Evolutionary conservation across 2,797 vertebrate species (phyloP).

Genomic region (Syngnathus acus): DNA sequence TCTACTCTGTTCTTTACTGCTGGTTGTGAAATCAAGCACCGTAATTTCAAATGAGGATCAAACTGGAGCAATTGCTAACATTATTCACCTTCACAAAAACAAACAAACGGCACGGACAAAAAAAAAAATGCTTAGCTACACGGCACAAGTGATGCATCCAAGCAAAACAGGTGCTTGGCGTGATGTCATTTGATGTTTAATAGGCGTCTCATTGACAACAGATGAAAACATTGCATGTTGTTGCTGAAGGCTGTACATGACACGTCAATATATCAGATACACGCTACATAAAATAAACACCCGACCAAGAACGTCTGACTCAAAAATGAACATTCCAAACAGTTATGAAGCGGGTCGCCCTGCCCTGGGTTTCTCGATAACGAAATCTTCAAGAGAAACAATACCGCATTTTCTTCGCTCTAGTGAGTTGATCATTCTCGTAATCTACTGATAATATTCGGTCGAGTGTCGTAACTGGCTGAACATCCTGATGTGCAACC

Average conservation of each 20-base stretch:
- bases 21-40: too few species aligned
- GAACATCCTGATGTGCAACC: conserved; percentile 5
- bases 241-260: conserved; percentile 12
- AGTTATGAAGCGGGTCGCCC: not conserved
- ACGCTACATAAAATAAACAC: not conserved
- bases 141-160: conserved; percentile 25
- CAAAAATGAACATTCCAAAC: not conserved
- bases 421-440: conserved; percentile 6
- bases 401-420: not conserved
- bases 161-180: conserved; percentile 34
- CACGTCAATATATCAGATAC: not conserved
- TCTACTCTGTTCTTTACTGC: not conserved
- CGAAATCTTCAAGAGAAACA: not conserved
- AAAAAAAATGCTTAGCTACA: conserved; percentile 7
- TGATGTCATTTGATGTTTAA: conserved; percentile 31
- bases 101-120: conserved; percentile 5
- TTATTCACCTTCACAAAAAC: conserved; percentile 21
- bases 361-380: not conserved
- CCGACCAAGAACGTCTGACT: not conserved
- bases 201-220: conserved; percentile 17
- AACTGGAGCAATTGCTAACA: conserved; percentile 43
- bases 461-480: not conserved
- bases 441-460: conserved; percentile 9
- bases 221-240: conserved; percentile 13
- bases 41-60: conserved; percentile 13